phyloP scores from a whole-genome alignment of 2,888 invertebrate species.

The Hyposoter didymator region DNA sequence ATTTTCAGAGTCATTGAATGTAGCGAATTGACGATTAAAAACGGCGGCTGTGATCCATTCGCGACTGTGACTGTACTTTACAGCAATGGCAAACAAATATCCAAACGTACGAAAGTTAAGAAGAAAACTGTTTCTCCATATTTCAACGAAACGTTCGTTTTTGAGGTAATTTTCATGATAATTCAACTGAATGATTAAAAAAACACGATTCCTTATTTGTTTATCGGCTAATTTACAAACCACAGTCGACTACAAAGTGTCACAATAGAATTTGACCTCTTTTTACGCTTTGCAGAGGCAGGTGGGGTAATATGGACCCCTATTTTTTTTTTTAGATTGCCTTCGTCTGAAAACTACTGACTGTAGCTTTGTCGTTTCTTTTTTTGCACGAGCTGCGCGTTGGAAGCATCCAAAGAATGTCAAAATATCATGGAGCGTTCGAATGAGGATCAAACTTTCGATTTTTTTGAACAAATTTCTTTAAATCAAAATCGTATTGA shows the following conservation, averaged over 20 bases:
- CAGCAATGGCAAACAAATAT: slow-evolving; percentile 92
- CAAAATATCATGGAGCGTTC: background rate
- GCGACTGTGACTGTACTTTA: slow-evolving; percentile 92
- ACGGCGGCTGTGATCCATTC: slow-evolving; percentile 96
- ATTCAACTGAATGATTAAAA: background rate
- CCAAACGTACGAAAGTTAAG: slow-evolving; percentile 93
- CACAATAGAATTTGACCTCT: background rate
- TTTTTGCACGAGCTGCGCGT: background rate
- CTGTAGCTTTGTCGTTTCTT: background rate
- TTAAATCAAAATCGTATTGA: too few relatives aligned
- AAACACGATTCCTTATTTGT: background rate
- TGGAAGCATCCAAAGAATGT: background rate
- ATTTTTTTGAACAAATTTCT: background rate
- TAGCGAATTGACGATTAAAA: slow-evolving; percentile 94
- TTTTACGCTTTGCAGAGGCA: background rate
- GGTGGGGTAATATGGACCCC: slow-evolving; percentile 5
- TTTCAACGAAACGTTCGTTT: slow-evolving; percentile 94
- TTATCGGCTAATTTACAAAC: background rate
- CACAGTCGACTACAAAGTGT: background rate
- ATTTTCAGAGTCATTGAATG: slow-evolving; percentile 90
- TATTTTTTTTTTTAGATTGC: background rate
- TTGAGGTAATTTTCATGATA: slow-evolving; percentile 85
- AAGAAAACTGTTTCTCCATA: slow-evolving; percentile 96
- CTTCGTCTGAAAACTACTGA: background rate
- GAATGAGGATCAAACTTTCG: background rate